phyloP scores from a whole-genome alignment of 2,797 vertebrate genomes.

The Micromesistius poutassou region DNA sequence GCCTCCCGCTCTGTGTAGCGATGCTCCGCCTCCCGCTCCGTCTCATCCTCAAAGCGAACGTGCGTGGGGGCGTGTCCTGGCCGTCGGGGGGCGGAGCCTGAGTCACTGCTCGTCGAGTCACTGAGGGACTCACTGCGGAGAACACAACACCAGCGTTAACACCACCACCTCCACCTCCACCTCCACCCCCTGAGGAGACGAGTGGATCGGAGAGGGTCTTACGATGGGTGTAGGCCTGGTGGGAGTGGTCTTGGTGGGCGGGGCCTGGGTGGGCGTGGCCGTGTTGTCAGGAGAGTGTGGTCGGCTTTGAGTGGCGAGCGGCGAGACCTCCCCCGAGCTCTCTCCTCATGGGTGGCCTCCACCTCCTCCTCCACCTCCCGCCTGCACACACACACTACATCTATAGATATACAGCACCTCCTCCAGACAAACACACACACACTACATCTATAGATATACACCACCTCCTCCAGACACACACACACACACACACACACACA shows the following conservation, averaged over 20 bases:
- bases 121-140: slow-evolving; percentile 43
- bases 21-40: slow-evolving; percentile 78
- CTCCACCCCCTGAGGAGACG: neutral
- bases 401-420: slow-evolving; percentile 62
- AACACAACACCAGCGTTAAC: neutral
- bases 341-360: slow-evolving; percentile 64
- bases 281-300: slow-evolving; percentile 77
- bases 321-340: slow-evolving; percentile 84
- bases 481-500: slow-evolving; percentile 55
- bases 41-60: slow-evolving; percentile 89
- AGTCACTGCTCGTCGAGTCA: slow-evolving; percentile 73
- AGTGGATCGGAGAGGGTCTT: neutral
- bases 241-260: too few species aligned
- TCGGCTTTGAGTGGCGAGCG: slow-evolving; percentile 84
- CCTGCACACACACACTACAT: slow-evolving; percentile 68
- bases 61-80: slow-evolving; percentile 70
- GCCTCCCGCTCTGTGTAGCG: slow-evolving; percentile 82
- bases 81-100: slow-evolving; percentile 49
- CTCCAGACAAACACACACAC: slow-evolving; percentile 25
- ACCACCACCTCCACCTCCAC: neutral
- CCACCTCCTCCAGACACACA: slow-evolving; percentile 49
- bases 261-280: neutral
- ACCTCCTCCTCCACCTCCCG: slow-evolving; percentile 24
- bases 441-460: slow-evolving; percentile 72
- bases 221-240: neutral